phyloP scores from a whole-genome alignment of 2,113 vertebrate species.

The Amazona guildingii region DNA sequence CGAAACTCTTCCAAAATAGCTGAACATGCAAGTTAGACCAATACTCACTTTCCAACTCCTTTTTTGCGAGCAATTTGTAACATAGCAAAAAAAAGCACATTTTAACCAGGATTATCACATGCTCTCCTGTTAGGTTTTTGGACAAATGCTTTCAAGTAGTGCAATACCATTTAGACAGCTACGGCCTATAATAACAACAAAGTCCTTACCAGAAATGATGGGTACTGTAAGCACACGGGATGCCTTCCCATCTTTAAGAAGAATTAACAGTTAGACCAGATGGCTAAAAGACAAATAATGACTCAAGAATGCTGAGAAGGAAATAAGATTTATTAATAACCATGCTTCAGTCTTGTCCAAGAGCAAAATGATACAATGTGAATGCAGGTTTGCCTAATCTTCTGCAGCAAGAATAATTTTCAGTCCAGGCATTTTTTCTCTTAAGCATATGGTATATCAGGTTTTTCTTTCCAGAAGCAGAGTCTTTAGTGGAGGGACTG shows the following conservation, averaged over 20 bases:
- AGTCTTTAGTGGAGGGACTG: background rate
- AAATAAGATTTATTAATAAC: conserved; percentile 3
- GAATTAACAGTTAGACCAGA: background rate
- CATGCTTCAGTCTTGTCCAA: background rate
- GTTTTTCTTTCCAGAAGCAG: background rate
- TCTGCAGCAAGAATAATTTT: conserved; percentile 14
- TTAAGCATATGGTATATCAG: background rate
- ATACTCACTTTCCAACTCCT: background rate
- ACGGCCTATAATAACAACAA: background rate
- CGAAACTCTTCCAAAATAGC: background rate
- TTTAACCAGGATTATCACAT: background rate
- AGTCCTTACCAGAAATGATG: background rate
- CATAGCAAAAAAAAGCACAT: background rate
- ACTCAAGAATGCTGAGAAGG: background rate
- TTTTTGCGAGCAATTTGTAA: background rate
- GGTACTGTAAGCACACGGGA: background rate
- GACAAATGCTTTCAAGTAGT: background rate
- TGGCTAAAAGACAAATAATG: background rate
- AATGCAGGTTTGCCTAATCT: background rate
- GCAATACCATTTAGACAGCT: background rate
- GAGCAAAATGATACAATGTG: background rate
- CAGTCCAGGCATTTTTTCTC: background rate
- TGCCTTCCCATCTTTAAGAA: background rate
- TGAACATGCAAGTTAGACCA: background rate
- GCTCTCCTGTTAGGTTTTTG: background rate